A percentile compares a stretch with the other conserved stretches of the same genome.
These are phyloP conservation scores for Beris chalybata DNA, from an alignment of 2,888 invertebrate genomes.

Conservation along the genomic window DNA sequence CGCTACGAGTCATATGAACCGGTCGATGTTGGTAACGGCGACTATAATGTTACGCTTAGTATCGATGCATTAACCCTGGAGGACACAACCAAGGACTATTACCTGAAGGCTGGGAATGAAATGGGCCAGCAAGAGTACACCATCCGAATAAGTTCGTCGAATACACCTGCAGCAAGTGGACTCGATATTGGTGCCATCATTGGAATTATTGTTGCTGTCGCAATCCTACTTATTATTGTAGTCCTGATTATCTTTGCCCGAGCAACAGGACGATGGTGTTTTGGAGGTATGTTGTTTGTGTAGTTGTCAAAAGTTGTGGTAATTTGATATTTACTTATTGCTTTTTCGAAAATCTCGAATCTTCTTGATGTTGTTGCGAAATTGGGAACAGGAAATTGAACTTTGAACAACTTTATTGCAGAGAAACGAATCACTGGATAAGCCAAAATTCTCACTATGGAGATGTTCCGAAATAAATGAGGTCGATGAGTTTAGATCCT, in stretches of 20 bases:
- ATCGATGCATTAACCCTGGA: slow-evolving; percentile 71
- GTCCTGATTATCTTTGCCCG: slow-evolving; percentile 70
- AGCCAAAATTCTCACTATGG: too few relatives aligned
- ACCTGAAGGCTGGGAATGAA: slow-evolving; percentile 69
- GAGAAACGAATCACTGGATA: too few relatives aligned
- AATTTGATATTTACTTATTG: not conserved
- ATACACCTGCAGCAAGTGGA: slow-evolving; percentile 67
- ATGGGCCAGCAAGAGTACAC: slow-evolving; percentile 66
- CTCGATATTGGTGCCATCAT: slow-evolving; percentile 76
- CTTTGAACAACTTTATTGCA: too few relatives aligned
- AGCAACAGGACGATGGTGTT: slow-evolving; percentile 83
- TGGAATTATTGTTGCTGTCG: slow-evolving; percentile 70
- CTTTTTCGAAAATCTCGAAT: not conserved
- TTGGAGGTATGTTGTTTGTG: slow-evolving; percentile 70
- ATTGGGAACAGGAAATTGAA: too few relatives aligned
- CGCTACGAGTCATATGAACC: slow-evolving; percentile 53
- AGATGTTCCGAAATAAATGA: too few relatives aligned
- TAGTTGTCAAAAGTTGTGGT: not conserved
- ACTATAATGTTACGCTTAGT: slow-evolving; percentile 68
- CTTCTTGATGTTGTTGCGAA: too few relatives aligned
- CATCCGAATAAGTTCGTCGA: slow-evolving; percentile 71
- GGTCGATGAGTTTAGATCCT: too few relatives aligned
- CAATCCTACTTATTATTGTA: slow-evolving; percentile 69
- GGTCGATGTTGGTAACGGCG: slow-evolving; percentile 60
- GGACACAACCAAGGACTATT: slow-evolving; percentile 73